Evolutionary conservation across 2,888 invertebrate species (phyloP).

Genomic region (Pollenia labialis): DNA sequence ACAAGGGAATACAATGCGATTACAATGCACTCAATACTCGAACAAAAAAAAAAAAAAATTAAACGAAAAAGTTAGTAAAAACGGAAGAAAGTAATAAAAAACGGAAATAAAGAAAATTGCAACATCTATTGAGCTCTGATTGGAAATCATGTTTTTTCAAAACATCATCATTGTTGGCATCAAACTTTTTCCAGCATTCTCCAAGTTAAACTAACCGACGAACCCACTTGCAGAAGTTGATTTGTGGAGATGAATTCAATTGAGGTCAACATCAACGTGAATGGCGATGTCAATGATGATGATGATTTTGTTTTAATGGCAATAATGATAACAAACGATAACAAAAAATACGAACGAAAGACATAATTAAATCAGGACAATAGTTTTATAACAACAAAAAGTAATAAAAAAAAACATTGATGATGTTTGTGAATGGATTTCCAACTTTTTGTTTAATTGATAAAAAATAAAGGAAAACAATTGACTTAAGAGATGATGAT

Average conservation of each 20-base stretch:
- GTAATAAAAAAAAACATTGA: constrained; percentile 24
- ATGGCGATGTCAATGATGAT: constrained; percentile 36
- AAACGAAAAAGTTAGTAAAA: constrained; percentile 16
- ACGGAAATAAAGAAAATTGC: constrained; percentile 64
- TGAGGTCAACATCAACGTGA: constrained; percentile 68
- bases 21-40: background rate
- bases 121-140: constrained; percentile 63
- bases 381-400: constrained; percentile 35
- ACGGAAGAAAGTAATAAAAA: constrained; percentile 51
- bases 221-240: constrained; percentile 63
- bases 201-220: constrained; percentile 55
- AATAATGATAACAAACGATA: constrained; percentile 32
- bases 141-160: constrained; percentile 52
- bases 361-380: constrained; percentile 66
- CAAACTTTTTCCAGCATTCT: constrained; percentile 54
- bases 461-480: constrained; percentile 40
- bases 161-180: constrained; percentile 53
- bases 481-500: constrained; percentile 53
- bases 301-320: constrained; percentile 25
- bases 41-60: background rate
- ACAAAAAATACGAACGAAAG: constrained; percentile 35
- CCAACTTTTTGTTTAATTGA: constrained; percentile 61
- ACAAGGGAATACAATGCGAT: constrained; percentile 37
- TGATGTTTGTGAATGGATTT: constrained; percentile 62
- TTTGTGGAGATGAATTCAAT: constrained; percentile 71